These are phyloP conservation scores for Vanessa atalanta DNA, from an alignment of 1,140 invertebrate species.

Conservation along the genomic window DNA sequence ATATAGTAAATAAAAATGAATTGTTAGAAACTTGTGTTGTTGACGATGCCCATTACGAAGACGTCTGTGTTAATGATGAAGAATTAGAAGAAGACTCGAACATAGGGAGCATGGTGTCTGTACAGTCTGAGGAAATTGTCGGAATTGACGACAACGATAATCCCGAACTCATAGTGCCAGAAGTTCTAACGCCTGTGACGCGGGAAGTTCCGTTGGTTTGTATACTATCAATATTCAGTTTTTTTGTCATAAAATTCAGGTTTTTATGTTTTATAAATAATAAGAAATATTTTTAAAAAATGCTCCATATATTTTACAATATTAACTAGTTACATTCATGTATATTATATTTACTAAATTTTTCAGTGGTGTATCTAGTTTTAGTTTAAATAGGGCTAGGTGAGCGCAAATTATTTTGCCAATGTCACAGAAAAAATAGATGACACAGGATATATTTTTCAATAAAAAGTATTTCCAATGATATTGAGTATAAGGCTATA, in stretches of 20 bases:
- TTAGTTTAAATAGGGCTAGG: too few relatives aligned
- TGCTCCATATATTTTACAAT: too few relatives aligned
- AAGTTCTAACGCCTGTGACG: neutral
- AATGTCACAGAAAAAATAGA: too few relatives aligned
- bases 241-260: neutral
- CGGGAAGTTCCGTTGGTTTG: neutral
- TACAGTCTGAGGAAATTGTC: conserved; percentile 52
- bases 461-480: too few relatives aligned
- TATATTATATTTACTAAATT: too few relatives aligned
- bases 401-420: too few relatives aligned
- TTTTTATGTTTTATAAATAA: neutral
- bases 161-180: neutral
- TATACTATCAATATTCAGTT: neutral
- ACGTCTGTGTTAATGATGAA: conserved; percentile 39
- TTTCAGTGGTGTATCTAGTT: too few relatives aligned
- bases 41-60: conserved; percentile 41
- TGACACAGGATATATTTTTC: too few relatives aligned
- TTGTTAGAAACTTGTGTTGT: conserved; percentile 45
- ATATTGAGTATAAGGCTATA: too few relatives aligned
- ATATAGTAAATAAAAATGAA: conserved; percentile 31
- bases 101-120: conserved; percentile 63
- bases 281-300: too few relatives aligned
- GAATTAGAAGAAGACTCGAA: conserved; percentile 55
- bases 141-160: conserved; percentile 19
- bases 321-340: too few relatives aligned